Conservation (phyloP, 2,888 invertebrate genomes). For the Synergus itoensis region DNA sequence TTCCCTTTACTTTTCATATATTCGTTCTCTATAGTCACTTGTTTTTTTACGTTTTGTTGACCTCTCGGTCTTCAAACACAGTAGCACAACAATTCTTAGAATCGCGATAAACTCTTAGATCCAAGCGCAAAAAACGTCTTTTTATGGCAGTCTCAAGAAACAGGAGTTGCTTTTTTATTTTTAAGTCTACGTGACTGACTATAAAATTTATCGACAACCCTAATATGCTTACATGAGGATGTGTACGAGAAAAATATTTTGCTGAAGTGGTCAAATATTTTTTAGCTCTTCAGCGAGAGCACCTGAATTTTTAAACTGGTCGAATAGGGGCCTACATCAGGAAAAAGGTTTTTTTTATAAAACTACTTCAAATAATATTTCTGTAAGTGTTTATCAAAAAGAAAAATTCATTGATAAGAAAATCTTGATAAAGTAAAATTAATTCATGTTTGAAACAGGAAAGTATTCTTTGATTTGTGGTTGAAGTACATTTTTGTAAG, state of each 20-base stretch:
- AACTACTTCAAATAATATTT: not conserved
- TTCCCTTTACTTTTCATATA: conserved; percentile 22
- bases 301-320: not conserved
- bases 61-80: conserved; percentile 21
- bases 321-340: not conserved
- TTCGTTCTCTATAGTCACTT: not conserved
- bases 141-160: conserved; percentile 15
- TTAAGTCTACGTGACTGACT: conserved; percentile 23
- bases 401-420: no score
- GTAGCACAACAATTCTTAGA: conserved; percentile 19
- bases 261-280: not conserved
- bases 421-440: no score
- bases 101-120: conserved; percentile 32
- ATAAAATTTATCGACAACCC: conserved; percentile 21
- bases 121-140: conserved; percentile 9
- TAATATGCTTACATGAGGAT: not conserved
- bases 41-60: conserved; percentile 22
- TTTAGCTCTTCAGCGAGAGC: not conserved
- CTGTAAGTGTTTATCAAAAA: not conserved
- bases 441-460: no score
- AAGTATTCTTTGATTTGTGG: no score
- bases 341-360: not conserved
- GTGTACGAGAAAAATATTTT: not conserved
- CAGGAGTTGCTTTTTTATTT: not conserved
- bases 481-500: no score